Conservation (phyloP, 2,113 vertebrate species). For the Sminthopsis crassicaudata region DNA sequence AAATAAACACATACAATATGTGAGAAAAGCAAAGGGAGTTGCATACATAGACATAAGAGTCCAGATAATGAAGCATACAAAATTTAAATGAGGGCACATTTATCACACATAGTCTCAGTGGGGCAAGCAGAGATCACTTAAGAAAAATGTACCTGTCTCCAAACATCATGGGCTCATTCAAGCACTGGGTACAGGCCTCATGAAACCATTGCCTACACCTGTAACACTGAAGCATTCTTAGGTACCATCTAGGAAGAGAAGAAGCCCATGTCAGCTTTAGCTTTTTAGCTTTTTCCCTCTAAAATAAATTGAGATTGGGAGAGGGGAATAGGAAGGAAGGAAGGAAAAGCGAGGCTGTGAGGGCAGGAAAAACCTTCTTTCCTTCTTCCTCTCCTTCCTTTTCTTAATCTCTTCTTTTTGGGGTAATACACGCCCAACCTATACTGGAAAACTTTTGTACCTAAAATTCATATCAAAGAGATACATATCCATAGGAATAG, state of each 20-base stretch:
- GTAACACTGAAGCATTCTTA: conserved; percentile 98
- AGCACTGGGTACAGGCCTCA: conserved; percentile 97
- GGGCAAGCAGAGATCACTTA: background rate
- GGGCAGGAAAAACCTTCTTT: background rate
- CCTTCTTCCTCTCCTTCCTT: background rate
- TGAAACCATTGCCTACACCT: conserved; percentile 98
- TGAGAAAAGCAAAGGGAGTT: background rate
- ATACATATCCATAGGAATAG: background rate
- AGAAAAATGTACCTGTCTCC: conserved; percentile 90
- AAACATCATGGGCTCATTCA: conserved; percentile 96
- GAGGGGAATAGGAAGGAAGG: background rate
- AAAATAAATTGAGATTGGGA: rapidly evolving
- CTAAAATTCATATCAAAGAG: background rate
- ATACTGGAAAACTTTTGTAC: background rate
- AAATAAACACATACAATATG: background rate
- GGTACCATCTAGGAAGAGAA: conserved; percentile 91
- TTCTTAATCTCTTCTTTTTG: background rate
- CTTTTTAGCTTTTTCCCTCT: background rate
- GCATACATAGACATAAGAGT: background rate
- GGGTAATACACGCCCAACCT: background rate
- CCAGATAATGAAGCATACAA: background rate
- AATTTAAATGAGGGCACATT: background rate
- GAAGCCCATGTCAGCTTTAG: conserved; percentile 25
- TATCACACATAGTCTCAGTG: background rate
- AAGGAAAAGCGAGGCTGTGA: background rate